These are phyloP conservation scores for Hystrix cristata DNA, from an alignment of 2,113 vertebrate species.

Conservation along the genomic window DNA sequence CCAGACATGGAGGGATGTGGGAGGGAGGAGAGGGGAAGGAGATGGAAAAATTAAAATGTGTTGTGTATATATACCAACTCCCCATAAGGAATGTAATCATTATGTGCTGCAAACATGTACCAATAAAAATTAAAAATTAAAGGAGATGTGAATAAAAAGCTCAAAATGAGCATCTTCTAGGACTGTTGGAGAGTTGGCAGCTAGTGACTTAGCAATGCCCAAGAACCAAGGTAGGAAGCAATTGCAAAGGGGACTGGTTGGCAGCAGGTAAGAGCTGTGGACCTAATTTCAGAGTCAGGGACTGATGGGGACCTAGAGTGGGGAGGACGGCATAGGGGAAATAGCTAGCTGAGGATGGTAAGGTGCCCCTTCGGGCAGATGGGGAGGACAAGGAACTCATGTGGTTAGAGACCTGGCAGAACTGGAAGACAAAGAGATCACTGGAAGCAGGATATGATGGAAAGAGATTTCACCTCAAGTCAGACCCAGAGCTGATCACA, in stretches of 20 bases:
- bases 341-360: background rate
- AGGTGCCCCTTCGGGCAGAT: background rate
- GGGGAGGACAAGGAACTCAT: background rate
- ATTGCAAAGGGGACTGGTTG: background rate
- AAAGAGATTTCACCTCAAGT: background rate
- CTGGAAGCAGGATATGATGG: background rate
- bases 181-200: background rate
- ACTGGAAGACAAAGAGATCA: background rate
- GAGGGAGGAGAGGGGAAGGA: background rate
- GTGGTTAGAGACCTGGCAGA: background rate
- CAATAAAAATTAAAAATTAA: background rate
- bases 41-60: background rate
- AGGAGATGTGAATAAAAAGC: background rate
- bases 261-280: background rate
- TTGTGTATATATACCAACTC: background rate
- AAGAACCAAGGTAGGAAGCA: background rate
- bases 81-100: background rate
- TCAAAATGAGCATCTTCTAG: background rate
- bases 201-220: background rate
- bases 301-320: background rate
- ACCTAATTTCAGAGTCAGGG: background rate
- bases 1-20: background rate
- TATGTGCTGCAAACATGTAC: background rate
- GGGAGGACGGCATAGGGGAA: background rate
- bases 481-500: background rate